These are phyloP conservation scores for Chaetodon auriga DNA, from an alignment of 2,113 vertebrate genomes.

Conservation along the genomic window DNA sequence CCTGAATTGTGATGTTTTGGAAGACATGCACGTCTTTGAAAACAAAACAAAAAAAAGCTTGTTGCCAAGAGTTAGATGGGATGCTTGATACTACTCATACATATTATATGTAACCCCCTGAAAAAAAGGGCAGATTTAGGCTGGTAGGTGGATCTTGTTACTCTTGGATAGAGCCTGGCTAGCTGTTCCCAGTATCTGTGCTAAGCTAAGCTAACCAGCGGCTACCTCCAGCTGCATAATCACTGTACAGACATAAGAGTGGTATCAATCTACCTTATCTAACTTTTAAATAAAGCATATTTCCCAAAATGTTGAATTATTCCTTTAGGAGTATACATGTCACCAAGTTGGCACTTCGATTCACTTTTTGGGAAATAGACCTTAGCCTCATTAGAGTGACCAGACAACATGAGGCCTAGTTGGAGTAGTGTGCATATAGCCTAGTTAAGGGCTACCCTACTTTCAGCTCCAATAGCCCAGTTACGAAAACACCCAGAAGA, in stretches of 20 bases:
- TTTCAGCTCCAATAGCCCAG: constrained; percentile 78
- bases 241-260: not conserved
- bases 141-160: not conserved
- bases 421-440: constrained; percentile 58
- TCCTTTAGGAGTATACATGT: not conserved
- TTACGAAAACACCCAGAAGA: constrained; percentile 75
- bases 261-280: not conserved
- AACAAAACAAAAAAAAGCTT: not conserved
- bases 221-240: not conserved
- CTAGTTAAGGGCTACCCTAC: constrained; percentile 77
- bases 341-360: constrained; percentile 10
- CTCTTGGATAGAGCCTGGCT: not conserved
- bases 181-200: not conserved
- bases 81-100: not conserved
- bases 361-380: constrained; percentile 43
- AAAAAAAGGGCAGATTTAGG: not conserved
- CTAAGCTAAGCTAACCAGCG: not conserved
- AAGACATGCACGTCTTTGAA: constrained; percentile 4
- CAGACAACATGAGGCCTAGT: constrained; percentile 47
- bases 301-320: not conserved
- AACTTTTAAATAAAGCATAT: not conserved
- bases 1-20: constrained; percentile 2
- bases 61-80: not conserved
- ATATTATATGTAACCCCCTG: not conserved
- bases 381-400: constrained; percentile 62